Conservation (phyloP, 2,888 invertebrate species). For the Vesta saturnalis region DNA sequence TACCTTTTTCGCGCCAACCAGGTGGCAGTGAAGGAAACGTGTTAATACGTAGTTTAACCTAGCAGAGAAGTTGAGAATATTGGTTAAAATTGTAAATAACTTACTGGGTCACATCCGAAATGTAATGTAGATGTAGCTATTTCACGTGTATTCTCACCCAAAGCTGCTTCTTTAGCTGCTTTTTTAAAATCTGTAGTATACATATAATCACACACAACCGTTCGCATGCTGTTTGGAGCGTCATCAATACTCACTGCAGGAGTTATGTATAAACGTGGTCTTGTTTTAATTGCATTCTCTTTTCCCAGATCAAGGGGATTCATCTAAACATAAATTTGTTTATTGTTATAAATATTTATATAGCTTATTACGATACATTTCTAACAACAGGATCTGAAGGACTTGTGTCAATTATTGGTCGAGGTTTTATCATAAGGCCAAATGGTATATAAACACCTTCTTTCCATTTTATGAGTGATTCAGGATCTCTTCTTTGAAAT, state of each 20-base stretch:
- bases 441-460: conserved; percentile 53
- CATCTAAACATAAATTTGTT: conserved; percentile 21
- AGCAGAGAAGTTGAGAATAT: too few relatives aligned
- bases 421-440: conserved; percentile 52
- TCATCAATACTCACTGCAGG: conserved; percentile 60
- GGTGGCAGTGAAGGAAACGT: conserved; percentile 46
- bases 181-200: conserved; percentile 58
- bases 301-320: conserved; percentile 39
- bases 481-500: conserved; percentile 47
- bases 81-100: too few relatives aligned
- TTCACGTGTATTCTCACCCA: neutral
- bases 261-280: conserved; percentile 56
- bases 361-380: neutral
- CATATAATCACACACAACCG: conserved; percentile 53
- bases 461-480: conserved; percentile 51
- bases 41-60: conserved; percentile 27
- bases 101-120: conserved; percentile 18
- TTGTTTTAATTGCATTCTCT: conserved; percentile 53
- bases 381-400: conserved; percentile 42
- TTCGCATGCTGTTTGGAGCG: conserved; percentile 56
- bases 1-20: conserved; percentile 46
- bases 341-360: neutral
- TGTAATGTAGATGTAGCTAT: conserved; percentile 13
- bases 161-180: conserved; percentile 53
- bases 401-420: conserved; percentile 53